phyloP scores from a whole-genome alignment of 2,113 vertebrate species.

The Embiotoca jacksoni region DNA sequence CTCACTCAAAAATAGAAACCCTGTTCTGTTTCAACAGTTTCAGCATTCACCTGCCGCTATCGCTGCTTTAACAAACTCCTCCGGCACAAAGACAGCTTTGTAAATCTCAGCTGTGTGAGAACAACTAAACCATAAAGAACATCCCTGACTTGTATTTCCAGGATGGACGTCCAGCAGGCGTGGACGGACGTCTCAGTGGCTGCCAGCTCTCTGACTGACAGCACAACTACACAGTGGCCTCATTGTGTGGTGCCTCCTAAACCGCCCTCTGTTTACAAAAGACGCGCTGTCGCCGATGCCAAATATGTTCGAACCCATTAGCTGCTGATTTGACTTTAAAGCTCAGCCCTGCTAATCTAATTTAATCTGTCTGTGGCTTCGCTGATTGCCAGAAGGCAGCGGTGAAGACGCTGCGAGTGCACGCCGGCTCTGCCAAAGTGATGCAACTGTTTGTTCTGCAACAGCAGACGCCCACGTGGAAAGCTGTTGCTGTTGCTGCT shows the following conservation, averaged over 20 bases:
- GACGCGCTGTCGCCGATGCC: slow-evolving; percentile 42
- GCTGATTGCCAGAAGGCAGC: slow-evolving; percentile 17
- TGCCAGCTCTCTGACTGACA: slow-evolving; percentile 56
- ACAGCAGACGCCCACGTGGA: slow-evolving; percentile 14
- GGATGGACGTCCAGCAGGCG: slow-evolving; percentile 12
- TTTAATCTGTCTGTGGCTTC: slow-evolving; percentile 56
- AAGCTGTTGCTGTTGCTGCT: background rate
- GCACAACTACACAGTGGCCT: slow-evolving; percentile 38
- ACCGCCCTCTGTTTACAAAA: slow-evolving; percentile 67
- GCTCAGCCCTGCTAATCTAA: slow-evolving; percentile 60
- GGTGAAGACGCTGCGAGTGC: background rate
- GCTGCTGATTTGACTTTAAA: slow-evolving; percentile 65
- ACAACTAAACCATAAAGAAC: background rate
- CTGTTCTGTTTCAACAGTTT: no score
- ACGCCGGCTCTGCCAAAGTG: background rate
- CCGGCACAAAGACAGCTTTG: background rate
- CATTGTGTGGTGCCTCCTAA: slow-evolving; percentile 44
- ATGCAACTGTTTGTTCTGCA: slow-evolving; percentile 31
- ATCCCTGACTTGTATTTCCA: slow-evolving; percentile 20
- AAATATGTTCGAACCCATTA: slow-evolving; percentile 61
- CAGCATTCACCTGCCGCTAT: background rate
- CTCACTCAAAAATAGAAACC: no score
- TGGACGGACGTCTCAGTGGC: slow-evolving; percentile 21
- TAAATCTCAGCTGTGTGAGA: no score
- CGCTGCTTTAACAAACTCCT: background rate